phyloP scores from a whole-genome alignment of 2,797 vertebrate genomes.

The Amniataba percoides region DNA sequence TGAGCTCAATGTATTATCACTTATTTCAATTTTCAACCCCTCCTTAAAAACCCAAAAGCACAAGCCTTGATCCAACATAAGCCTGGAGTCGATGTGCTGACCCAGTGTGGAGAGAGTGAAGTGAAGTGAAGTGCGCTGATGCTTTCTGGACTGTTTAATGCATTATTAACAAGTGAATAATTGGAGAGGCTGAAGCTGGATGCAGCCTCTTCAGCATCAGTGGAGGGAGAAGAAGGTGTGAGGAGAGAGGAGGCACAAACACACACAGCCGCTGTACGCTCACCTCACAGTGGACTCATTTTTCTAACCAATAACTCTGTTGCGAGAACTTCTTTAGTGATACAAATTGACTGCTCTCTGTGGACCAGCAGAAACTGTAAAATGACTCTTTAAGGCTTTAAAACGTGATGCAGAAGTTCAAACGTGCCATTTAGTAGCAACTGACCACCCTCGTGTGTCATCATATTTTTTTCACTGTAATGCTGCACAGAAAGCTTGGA shows the following conservation, averaged over 20 bases:
- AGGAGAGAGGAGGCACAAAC: constrained; percentile 4
- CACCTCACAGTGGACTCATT: neutral
- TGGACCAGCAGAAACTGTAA: neutral
- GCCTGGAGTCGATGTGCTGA: constrained; percentile 38
- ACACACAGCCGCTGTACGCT: constrained; percentile 7
- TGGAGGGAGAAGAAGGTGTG: constrained; percentile 17
- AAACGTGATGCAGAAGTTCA: neutral
- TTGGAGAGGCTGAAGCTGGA: constrained; percentile 26
- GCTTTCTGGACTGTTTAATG: constrained; percentile 36
- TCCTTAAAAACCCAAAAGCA: constrained; percentile 22
- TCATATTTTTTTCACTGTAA: neutral
- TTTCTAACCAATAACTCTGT: neutral
- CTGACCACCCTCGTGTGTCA: neutral
- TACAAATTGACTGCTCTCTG: neutral
- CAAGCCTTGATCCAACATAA: constrained; percentile 22
- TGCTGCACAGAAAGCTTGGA: neutral
- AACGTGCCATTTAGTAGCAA: neutral
- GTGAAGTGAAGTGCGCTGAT: constrained; percentile 13
- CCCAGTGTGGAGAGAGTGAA: constrained; percentile 24
- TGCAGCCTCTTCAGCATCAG: constrained; percentile 29
- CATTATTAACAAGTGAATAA: constrained; percentile 54
- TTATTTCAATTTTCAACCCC: constrained; percentile 25
- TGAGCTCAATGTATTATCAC: constrained; percentile 15
- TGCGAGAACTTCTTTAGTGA: constrained; percentile 8
- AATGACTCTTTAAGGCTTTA: neutral